phyloP scores from a whole-genome alignment of 35 echinoderm and acorn worm genomes.

The Lytechinus pictus region DNA sequence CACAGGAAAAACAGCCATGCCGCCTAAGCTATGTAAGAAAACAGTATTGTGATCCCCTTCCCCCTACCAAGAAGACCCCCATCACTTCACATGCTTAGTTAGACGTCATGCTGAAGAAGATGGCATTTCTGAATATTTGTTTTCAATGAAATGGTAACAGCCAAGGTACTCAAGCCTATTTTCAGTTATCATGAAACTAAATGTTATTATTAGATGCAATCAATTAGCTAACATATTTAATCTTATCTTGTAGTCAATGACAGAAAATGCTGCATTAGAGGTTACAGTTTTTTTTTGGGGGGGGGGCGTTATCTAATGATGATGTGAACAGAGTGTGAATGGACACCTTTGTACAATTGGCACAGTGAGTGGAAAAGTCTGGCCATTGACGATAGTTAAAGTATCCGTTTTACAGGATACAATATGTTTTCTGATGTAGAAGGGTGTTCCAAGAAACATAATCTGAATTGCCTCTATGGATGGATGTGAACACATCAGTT shows the following conservation, averaged over 20 bases:
- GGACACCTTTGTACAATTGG: not conserved
- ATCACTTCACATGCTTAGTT: not conserved
- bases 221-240: no score
- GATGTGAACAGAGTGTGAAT: not conserved
- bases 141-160: no score
- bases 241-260: not conserved
- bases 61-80: not conserved
- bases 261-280: not conserved
- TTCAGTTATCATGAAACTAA: no score
- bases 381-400: no score
- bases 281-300: not conserved
- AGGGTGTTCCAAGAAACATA: not conserved
- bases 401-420: no score
- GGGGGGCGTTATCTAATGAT: not conserved
- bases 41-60: not conserved
- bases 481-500: not conserved
- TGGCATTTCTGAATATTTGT: not conserved
- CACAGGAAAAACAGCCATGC: not conserved
- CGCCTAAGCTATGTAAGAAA: constrained; percentile 27
- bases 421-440: no score
- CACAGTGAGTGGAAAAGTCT: not conserved
- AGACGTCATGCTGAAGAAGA: not conserved
- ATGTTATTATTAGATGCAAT: not conserved
- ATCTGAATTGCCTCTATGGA: not conserved
- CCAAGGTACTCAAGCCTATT: no score